Percentiles rank a stretch among this genome's conserved stretches.
Conservation (phyloP, 2,113 vertebrate species). For the Thinocorus orbignyianus region DNA sequence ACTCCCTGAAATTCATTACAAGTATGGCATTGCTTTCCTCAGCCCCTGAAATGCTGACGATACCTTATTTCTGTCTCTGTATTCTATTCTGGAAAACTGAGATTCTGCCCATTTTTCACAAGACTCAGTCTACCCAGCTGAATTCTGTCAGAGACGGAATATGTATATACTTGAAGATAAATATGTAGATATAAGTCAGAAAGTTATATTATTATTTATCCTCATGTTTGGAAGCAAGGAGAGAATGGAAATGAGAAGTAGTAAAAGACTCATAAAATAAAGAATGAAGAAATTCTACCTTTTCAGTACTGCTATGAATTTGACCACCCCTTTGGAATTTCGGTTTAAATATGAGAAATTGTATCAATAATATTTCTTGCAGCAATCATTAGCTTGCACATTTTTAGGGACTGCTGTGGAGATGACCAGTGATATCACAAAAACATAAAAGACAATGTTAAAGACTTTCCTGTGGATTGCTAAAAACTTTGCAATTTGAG, state of each 20-base stretch:
- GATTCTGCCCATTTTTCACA: neutral
- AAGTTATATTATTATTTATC: neutral
- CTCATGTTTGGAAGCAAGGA: neutral
- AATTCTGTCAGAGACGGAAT: neutral
- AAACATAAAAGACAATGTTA: neutral
- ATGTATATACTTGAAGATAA: neutral
- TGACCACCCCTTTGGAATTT: neutral
- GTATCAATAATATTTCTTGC: neutral
- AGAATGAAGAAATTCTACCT: neutral
- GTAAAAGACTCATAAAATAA: neutral
- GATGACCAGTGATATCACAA: neutral
- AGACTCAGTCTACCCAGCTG: neutral
- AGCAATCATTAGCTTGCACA: neutral
- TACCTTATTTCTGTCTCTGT: neutral
- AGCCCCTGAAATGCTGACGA: neutral
- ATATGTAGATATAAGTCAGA: neutral
- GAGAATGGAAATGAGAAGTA: neutral
- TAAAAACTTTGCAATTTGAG: neutral
- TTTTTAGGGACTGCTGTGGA: neutral
- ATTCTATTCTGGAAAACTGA: neutral
- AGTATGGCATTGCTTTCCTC: neutral
- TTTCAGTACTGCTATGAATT: neutral
- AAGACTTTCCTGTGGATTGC: neutral
- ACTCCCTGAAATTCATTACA: neutral
- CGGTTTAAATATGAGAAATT: neutral